Percentiles rank a stretch among this genome's conserved stretches.
These are phyloP conservation scores for Netelia virgata DNA, from an alignment of 2,888 invertebrate species.

Conservation along the genomic window DNA sequence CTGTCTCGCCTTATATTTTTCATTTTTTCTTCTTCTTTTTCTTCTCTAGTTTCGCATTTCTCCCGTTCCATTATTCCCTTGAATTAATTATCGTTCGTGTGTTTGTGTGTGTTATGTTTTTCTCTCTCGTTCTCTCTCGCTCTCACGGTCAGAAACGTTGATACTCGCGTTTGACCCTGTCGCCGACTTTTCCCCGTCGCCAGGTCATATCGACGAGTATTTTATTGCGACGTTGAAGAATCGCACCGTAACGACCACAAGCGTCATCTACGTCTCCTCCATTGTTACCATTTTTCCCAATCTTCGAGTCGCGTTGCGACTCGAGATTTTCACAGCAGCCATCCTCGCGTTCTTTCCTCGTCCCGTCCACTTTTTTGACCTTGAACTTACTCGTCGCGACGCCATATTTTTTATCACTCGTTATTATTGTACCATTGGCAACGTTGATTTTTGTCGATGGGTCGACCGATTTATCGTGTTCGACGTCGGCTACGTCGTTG, in stretches of 20 bases:
- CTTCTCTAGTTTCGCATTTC: constrained; percentile 1
- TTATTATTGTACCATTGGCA: background rate
- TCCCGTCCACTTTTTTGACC: constrained; percentile 36
- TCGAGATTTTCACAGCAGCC: constrained; percentile 58
- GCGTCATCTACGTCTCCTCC: constrained; percentile 49
- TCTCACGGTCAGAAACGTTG: constrained; percentile 76
- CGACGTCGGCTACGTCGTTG: constrained; percentile 60
- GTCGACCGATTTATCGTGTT: background rate
- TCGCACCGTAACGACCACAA: constrained; percentile 55
- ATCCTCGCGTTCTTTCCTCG: constrained; percentile 45
- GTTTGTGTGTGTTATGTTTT: constrained; percentile 36
- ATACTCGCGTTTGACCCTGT: constrained; percentile 77
- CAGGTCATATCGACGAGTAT: constrained; percentile 74
- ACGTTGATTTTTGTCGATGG: background rate
- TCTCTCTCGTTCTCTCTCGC: constrained; percentile 7
- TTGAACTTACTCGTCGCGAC: constrained; percentile 35
- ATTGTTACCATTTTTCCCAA: constrained; percentile 64
- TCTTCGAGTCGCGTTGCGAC: constrained; percentile 73
- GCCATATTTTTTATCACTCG: constrained; percentile 59
- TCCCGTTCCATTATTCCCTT: background rate
- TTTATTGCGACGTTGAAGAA: constrained; percentile 51
- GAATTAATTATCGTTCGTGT: constrained; percentile 21
- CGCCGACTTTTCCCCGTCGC: constrained; percentile 76
- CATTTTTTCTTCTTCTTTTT: constrained; percentile 4
- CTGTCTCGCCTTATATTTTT: constrained; percentile 16